Conservation (phyloP, 1,140 invertebrate genomes). For the Monochamus saltuarius region DNA sequence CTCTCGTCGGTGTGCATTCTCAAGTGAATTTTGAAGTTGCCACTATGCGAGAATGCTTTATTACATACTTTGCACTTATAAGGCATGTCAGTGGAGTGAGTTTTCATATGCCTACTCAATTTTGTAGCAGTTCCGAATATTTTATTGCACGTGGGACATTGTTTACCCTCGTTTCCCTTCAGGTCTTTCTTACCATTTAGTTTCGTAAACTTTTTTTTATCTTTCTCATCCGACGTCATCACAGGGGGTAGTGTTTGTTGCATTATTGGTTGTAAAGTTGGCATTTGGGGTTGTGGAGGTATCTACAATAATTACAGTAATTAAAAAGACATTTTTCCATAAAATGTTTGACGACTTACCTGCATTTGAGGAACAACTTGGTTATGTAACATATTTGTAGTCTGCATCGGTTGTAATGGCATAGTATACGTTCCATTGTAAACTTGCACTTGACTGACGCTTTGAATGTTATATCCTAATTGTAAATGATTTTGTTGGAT, state of each 20-base stretch:
- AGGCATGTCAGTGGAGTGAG: slow-evolving; percentile 67
- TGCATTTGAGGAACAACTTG: slow-evolving; percentile 26
- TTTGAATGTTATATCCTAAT: slow-evolving; percentile 36
- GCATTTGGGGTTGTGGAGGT: slow-evolving; percentile 22
- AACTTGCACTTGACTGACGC: slow-evolving; percentile 38
- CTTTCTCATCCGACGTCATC: slow-evolving; percentile 12
- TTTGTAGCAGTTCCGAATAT: slow-evolving; percentile 59
- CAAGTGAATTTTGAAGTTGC: slow-evolving; percentile 62
- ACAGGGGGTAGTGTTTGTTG: slow-evolving; percentile 26
- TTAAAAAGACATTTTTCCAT: background rate
- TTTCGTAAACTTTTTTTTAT: slow-evolving; percentile 33
- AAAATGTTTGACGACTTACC: slow-evolving; percentile 6
- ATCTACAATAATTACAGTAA: background rate
- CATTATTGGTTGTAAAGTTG: slow-evolving; percentile 24
- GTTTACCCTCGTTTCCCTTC: slow-evolving; percentile 32
- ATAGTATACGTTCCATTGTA: slow-evolving; percentile 20
- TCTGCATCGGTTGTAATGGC: background rate
- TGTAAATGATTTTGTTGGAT: slow-evolving; percentile 35
- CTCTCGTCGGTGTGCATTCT: slow-evolving; percentile 62
- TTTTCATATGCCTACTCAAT: slow-evolving; percentile 61
- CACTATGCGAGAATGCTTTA: slow-evolving; percentile 68
- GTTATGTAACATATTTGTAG: slow-evolving; percentile 22
- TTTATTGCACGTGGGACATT: slow-evolving; percentile 61
- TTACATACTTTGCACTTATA: slow-evolving; percentile 71
- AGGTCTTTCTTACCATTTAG: slow-evolving; percentile 28